Conservation (phyloP, 2,797 vertebrate genomes). For the Sebastes iracundus region DNA sequence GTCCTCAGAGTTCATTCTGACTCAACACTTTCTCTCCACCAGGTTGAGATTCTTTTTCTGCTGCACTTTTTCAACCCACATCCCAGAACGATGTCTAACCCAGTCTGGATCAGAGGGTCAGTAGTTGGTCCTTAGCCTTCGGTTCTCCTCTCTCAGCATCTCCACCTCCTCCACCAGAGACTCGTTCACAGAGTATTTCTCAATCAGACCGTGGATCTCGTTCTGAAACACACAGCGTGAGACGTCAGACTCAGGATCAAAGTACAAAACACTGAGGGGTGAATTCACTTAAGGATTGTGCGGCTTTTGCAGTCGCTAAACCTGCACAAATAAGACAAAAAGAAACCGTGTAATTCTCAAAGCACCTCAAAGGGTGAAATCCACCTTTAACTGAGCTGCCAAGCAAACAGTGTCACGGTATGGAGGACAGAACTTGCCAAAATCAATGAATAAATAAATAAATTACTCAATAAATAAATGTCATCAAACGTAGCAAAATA, state of each 20-base stretch:
- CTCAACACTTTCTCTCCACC: not conserved
- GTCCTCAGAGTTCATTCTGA: not conserved
- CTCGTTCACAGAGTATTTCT: constrained; percentile 94
- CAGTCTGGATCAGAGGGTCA: constrained; percentile 69
- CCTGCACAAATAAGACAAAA: no score
- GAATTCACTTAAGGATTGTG: not conserved
- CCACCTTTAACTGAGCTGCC: no score
- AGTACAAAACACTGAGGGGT: not conserved
- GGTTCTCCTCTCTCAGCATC: constrained; percentile 94
- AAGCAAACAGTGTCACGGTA: no score
- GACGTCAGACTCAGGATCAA: no score
- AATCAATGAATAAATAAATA: no score
- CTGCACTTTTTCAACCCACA: not conserved
- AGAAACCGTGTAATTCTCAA: no score
- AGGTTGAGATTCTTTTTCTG: not conserved
- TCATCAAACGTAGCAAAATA: no score
- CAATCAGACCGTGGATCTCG: constrained; percentile 93
- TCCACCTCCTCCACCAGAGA: constrained; percentile 94
- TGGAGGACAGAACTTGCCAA: no score
- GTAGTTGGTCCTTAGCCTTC: constrained; percentile 89
- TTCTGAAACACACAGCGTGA: constrained; percentile 80
- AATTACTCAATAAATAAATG: no score
- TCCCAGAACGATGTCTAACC: not conserved
- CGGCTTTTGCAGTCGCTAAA: no score
- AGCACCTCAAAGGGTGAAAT: no score